Evolutionary conservation across 2,797 vertebrate species (phyloP).

Genomic region (Petrocephalus schoutedeni): DNA sequence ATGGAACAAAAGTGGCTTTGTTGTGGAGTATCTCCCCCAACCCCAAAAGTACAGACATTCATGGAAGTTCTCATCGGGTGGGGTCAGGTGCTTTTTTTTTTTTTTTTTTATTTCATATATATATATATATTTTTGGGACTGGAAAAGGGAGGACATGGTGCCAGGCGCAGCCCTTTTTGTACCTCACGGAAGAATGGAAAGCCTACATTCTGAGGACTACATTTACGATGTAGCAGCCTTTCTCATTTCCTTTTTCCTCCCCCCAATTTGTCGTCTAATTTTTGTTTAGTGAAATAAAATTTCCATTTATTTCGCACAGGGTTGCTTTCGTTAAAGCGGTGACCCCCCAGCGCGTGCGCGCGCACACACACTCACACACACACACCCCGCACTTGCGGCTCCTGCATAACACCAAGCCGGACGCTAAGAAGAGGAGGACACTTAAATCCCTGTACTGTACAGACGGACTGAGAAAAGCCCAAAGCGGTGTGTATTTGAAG

Average conservation of each 20-base stretch:
- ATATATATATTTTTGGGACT: slow-evolving; percentile 45
- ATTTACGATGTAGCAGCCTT: slow-evolving; percentile 78
- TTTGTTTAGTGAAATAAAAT: slow-evolving; percentile 57
- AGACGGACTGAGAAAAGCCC: slow-evolving; percentile 61
- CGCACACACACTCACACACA: too few species aligned
- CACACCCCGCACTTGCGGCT: slow-evolving; percentile 29
- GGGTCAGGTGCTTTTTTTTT: slow-evolving; percentile 25
- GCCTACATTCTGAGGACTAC: slow-evolving; percentile 61
- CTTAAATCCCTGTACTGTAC: slow-evolving; percentile 58
- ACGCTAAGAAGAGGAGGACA: background rate
- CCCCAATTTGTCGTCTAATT: slow-evolving; percentile 20
- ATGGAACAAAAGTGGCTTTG: slow-evolving; percentile 42
- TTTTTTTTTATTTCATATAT: slow-evolving; percentile 28
- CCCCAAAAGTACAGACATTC: slow-evolving; percentile 54
- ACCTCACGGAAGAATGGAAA: slow-evolving; percentile 19
- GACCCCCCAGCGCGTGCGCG: background rate
- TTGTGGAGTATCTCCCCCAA: slow-evolving; percentile 63
- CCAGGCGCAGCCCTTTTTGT: background rate
- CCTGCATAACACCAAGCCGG: slow-evolving; percentile 41
- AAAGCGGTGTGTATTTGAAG: slow-evolving; percentile 74
- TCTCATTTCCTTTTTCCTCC: slow-evolving; percentile 63
- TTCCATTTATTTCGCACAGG: slow-evolving; percentile 66
- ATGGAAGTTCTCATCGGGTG: slow-evolving; percentile 49
- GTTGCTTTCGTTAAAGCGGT: slow-evolving; percentile 59
- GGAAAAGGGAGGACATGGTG: slow-evolving; percentile 66